Evolutionary conservation across 1,140 invertebrate species (phyloP), one percentile per base, ranked within the genome.

Genomic region (Drosophila obscura): DNA sequence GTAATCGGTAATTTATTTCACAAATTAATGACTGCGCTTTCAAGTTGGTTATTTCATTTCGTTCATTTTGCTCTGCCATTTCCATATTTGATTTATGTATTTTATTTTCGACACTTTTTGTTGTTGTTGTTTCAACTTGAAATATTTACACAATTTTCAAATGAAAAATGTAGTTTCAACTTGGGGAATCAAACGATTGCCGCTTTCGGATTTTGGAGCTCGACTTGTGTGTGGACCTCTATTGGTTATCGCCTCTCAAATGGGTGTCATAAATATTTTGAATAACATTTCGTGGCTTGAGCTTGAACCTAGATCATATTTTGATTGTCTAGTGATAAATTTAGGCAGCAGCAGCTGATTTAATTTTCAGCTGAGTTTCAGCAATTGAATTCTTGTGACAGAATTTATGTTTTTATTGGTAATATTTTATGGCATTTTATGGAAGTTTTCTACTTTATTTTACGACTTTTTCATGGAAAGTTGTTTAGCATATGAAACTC

Each of bases 131-230:
- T 74, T 39, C 49, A 53, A 45, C 63, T 83, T 66, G 61, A 51
- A 75, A 83, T 80, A 71, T 81, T 87, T 87, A 82, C 73, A 77
- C 74, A 77, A 81, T 77, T 78, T 53, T 49, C 45, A 56, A 78
- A 78, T 87, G 78, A 84, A 81, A 81, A 76, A 87, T 85, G 72
- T 67, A 69, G 81, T 78, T 87, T 57, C 57, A 61, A 69, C 87
- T 87, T 69, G 68, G 35, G 35, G 35, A 87, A 88, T 87, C 64
- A 57, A 73, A 80, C 24, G n/a, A 48, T 19, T 35, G 45, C 48
- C 57, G 68, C 51, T 35, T 13, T 39, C 35, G 24, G 3, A n/a
- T 44, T 44, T 56, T 41, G 35, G 57, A 28, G 8, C n/a, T 15
- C 44, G 44, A 22, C 49, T 53, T 66, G 50, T 60, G 68, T 48